Evolutionary conservation across 2,888 invertebrate species (phyloP).

Genomic region (Stenolophus ochropezus): DNA sequence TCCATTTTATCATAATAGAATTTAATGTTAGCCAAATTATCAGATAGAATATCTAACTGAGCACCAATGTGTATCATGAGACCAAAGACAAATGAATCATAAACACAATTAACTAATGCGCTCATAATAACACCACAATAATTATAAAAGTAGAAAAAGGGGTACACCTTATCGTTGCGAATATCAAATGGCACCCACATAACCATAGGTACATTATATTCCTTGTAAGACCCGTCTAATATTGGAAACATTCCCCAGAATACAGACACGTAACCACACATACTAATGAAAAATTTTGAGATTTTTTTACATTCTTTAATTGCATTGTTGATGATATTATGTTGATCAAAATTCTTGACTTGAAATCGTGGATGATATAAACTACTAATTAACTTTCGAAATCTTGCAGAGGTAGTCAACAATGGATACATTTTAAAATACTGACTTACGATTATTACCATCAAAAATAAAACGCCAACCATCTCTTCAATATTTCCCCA

Average conservation of each 20-base stretch:
- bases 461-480: conserved; percentile 47
- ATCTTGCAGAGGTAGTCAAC: not conserved
- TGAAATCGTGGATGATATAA: conserved; percentile 31
- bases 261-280: not conserved
- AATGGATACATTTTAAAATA: conserved; percentile 51
- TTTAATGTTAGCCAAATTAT: conserved; percentile 44
- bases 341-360: conserved; percentile 3
- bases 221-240: conserved; percentile 60
- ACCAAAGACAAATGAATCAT: conserved; percentile 73
- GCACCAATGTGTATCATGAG: conserved; percentile 74
- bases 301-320: not conserved
- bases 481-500: conserved; percentile 61
- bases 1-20: not conserved
- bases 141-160: conserved; percentile 72
- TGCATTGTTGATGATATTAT: not conserved
- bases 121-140: conserved; percentile 71
- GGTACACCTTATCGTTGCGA: conserved; percentile 69
- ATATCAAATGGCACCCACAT: conserved; percentile 73
- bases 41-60: conserved; percentile 71
- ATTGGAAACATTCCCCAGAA: conserved; percentile 64
- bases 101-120: conserved; percentile 73
- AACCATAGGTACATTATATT: conserved; percentile 56
- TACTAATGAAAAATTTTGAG: not conserved
- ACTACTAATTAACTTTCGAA: conserved; percentile 12
- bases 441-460: conserved; percentile 7